Conservation (phyloP, 2,888 invertebrate genomes). For the Argyresthia goedartella region DNA sequence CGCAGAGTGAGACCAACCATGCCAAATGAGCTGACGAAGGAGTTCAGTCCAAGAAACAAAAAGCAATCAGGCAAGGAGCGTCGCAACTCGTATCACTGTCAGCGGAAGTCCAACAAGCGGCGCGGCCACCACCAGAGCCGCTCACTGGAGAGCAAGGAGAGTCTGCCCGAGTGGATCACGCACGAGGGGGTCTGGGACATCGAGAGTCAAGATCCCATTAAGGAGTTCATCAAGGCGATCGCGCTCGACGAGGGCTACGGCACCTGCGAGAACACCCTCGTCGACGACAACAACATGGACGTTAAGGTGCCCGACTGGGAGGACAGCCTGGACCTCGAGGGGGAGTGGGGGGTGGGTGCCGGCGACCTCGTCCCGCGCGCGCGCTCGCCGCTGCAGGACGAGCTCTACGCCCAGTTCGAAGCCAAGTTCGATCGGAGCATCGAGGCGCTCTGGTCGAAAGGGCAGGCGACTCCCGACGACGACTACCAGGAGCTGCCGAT, state of each 20-base stretch:
- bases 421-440: slow-evolving; percentile 78
- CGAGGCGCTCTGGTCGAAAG: slow-evolving; percentile 77
- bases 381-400: slow-evolving; percentile 54
- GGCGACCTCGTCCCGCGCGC: slow-evolving; percentile 38
- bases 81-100: slow-evolving; percentile 53
- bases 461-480: slow-evolving; percentile 60
- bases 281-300: slow-evolving; percentile 28
- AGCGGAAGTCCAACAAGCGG: slow-evolving; percentile 45
- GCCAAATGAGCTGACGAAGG: slow-evolving; percentile 51
- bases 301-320: slow-evolving; percentile 28
- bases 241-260: slow-evolving; percentile 65
- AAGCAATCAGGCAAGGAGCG: slow-evolving; percentile 48
- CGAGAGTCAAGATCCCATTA: slow-evolving; percentile 59
- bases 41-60: slow-evolving; percentile 53
- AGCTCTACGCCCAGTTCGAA: slow-evolving; percentile 71
- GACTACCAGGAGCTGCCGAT: slow-evolving; percentile 74
- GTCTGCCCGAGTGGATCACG: slow-evolving; percentile 68
- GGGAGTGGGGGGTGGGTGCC: slow-evolving; percentile 43
- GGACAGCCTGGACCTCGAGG: slow-evolving; percentile 40
- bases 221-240: slow-evolving; percentile 58
- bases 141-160: slow-evolving; percentile 55
- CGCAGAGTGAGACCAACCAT: slow-evolving; percentile 40
- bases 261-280: slow-evolving; percentile 61
- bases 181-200: slow-evolving; percentile 65
- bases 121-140: slow-evolving; percentile 52